Evolutionary conservation across 2,888 invertebrate genomes (phyloP).

Genomic region (Pyrochroa serraticornis): DNA sequence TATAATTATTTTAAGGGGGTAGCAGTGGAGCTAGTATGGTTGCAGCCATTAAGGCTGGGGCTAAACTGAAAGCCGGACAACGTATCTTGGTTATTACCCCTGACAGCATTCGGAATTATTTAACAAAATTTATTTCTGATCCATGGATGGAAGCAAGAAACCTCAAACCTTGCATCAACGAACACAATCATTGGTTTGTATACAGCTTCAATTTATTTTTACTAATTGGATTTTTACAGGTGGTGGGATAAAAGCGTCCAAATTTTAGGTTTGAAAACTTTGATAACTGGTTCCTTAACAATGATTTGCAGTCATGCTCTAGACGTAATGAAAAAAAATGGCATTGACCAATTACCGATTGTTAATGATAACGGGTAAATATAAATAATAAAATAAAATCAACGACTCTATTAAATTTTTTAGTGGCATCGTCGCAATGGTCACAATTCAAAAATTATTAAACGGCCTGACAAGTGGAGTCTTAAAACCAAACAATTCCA

Average conservation of each 20-base stretch:
- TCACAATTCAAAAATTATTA: slow-evolving; percentile 73
- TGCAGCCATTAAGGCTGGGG: slow-evolving; percentile 76
- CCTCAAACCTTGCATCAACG: slow-evolving; percentile 56
- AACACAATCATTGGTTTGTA: no score
- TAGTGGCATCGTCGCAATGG: slow-evolving; percentile 70
- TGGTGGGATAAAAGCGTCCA: slow-evolving; percentile 79
- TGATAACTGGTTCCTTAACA: no score
- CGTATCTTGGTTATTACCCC: slow-evolving; percentile 90
- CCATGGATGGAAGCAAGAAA: slow-evolving; percentile 92
- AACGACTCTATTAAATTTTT: slow-evolving; percentile 30
- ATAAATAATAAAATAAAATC: no score
- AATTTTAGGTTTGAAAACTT: slow-evolving; percentile 63
- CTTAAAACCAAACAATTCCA: slow-evolving; percentile 65
- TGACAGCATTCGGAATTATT: slow-evolving; percentile 96
- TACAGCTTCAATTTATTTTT: slow-evolving; percentile 5
- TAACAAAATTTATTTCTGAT: slow-evolving; percentile 95
- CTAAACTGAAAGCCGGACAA: slow-evolving; percentile 79
- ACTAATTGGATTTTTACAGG: slow-evolving; percentile 63
- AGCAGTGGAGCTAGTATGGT: slow-evolving; percentile 87
- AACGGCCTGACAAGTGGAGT: slow-evolving; percentile 69
- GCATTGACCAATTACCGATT: slow-evolving; percentile 72
- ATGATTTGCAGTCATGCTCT: slow-evolving; percentile 75
- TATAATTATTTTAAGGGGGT: slow-evolving; percentile 66
- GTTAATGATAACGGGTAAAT: slow-evolving; percentile 61
- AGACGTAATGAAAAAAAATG: slow-evolving; percentile 68